Percentiles rank a stretch among this genome's conserved stretches.
Evolutionary conservation across 2,888 invertebrate genomes (phyloP).

Genomic region (Spisula solida): DNA sequence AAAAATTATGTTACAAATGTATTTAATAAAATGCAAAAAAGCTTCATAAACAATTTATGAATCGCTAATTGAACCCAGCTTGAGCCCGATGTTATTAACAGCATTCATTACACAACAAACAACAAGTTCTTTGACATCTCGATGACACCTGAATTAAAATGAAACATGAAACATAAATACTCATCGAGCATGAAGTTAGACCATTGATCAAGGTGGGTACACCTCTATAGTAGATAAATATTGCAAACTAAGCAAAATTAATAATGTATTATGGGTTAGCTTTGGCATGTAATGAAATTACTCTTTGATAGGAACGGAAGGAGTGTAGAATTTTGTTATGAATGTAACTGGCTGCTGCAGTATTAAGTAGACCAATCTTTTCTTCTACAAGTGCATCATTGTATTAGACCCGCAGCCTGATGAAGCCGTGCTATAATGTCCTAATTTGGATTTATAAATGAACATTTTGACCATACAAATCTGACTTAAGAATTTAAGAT

Average conservation of each 20-base stretch:
- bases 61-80: neutral
- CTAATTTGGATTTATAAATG: neutral
- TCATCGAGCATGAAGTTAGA: neutral
- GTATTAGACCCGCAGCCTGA: neutral
- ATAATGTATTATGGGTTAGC: neutral
- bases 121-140: slow-evolving; percentile 3
- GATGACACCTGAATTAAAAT: slow-evolving; percentile 23
- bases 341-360: neutral
- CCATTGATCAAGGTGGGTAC: neutral
- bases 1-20: neutral
- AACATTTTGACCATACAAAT: slow-evolving; percentile 9
- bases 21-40: slow-evolving; percentile 15
- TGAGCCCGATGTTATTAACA: neutral
- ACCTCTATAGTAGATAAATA: neutral
- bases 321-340: neutral
- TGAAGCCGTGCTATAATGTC: neutral
- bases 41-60: neutral
- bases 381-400: neutral
- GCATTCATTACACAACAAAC: slow-evolving; percentile 17
- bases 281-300: neutral
- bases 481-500: neutral
- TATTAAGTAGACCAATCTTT: neutral
- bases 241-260: neutral
- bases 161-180: slow-evolving; percentile 19
- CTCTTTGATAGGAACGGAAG: neutral